Evolutionary conservation across 1,140 invertebrate genomes (phyloP), one percentile per base, ranked within the genome.

Genomic region (Dinothrombium tinctorium): DNA sequence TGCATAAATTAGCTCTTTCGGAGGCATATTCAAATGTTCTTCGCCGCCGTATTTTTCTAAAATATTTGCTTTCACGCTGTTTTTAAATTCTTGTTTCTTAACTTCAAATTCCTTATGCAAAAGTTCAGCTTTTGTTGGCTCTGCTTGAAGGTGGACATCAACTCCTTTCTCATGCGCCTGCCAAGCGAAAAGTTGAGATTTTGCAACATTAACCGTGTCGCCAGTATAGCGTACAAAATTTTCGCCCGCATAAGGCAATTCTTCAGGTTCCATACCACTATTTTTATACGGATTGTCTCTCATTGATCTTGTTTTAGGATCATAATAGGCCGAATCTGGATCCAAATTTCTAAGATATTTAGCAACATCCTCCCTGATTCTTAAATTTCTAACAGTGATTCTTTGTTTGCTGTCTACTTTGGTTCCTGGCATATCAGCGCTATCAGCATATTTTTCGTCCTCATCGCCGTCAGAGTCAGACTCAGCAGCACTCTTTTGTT

Each of bases 361-460:
- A 0, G 92, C 92, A 0, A 87, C 96, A 57, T 99, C 94, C 64
- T 99, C 92, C 49, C 94, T 66, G 47, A 99, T 99, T 53, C 94
- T 69, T 44, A 99, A 63, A 68, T 99, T 99, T 54, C 94, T 63
- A 1, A 99, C 89, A 21, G 83, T 99, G 54, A 99, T 98, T 51
- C 92, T 69, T 56, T 98, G 90, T 60, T 96, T 94, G 1, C 82
- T 90, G 53, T 99, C 94, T 4, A 98, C 86, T 67, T 94, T 95
- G 33, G 86, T 90, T 26, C 90, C 90, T 35, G 89, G 90, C 89
- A 98, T 96, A 61, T 95, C 89, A 22, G 84, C 75, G 57, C 86
- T 80, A 57, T 92, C 86, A 0, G 86, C 83, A 59, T 92, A 89
- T 63, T 92, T 90, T 50, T 89, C 84, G 54, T 90, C 86, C 58